Evolutionary conservation across 2,888 invertebrate genomes (phyloP).

Genomic region (Drosophila dives): DNA sequence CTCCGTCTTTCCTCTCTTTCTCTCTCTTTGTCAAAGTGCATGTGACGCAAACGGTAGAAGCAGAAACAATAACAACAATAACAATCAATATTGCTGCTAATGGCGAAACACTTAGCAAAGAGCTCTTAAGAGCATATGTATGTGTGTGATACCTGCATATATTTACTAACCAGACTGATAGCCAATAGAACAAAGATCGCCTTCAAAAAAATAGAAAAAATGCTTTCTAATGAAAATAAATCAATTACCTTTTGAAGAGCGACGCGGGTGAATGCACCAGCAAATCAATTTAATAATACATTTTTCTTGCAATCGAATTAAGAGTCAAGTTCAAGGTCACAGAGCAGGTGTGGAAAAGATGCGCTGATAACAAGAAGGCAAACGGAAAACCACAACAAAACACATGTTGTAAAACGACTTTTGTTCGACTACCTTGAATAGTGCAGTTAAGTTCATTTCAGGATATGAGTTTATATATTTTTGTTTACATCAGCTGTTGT

Average conservation of each 20-base stretch:
- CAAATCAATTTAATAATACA: constrained; percentile 31
- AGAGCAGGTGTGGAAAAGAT: constrained; percentile 15
- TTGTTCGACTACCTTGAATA: constrained; percentile 15
- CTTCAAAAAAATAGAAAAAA: constrained; percentile 8
- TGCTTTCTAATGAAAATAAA: constrained; percentile 64
- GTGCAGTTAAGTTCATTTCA: constrained; percentile 27
- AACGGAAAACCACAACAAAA: background rate
- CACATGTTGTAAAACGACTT: constrained; percentile 42
- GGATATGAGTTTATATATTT: constrained; percentile 24
- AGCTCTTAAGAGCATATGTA: constrained; percentile 23
- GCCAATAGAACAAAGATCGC: constrained; percentile 60
- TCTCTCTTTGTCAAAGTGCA: constrained; percentile 16
- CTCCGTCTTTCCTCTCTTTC: background rate
- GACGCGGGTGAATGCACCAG: constrained; percentile 61
- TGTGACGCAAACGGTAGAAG: constrained; percentile 44
- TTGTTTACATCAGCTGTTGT: constrained; percentile 46
- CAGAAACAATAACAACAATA: constrained; percentile 26
- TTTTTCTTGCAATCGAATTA: constrained; percentile 10
- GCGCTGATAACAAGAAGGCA: constrained; percentile 8
- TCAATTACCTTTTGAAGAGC: constrained; percentile 56
- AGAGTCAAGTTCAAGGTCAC: constrained; percentile 50
- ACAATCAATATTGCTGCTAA: constrained; percentile 64
- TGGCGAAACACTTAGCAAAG: constrained; percentile 53
- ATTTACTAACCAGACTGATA: constrained; percentile 37
- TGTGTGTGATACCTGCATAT: background rate